These are phyloP conservation scores for Paraplagusia blochii DNA, from an alignment of 2,113 vertebrate species.

Conservation along the genomic window DNA sequence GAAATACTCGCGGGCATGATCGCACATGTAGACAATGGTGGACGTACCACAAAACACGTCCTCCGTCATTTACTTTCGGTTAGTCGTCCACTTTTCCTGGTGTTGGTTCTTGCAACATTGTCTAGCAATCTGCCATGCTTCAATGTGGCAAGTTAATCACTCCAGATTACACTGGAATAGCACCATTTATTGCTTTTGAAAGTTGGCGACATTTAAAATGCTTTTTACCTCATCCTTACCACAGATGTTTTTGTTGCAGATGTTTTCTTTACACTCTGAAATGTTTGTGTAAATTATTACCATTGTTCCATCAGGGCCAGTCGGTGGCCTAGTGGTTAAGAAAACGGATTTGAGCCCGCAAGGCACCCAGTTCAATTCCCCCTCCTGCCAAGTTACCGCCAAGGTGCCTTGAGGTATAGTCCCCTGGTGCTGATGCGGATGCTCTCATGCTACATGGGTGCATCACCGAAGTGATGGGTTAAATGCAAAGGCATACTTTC, in stretches of 20 bases:
- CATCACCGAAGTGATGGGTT: too few species aligned
- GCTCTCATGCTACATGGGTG: too few species aligned
- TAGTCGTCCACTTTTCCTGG: not conserved
- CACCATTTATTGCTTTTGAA: not conserved
- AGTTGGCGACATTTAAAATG: not conserved
- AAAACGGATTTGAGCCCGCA: too few species aligned
- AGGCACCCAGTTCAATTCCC: too few species aligned
- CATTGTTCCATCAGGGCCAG: too few species aligned
- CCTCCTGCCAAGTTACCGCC: too few species aligned
- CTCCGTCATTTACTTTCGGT: conserved; percentile 8
- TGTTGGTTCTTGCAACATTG: conserved; percentile 2
- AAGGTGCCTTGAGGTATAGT: too few species aligned
- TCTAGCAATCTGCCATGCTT: not conserved
- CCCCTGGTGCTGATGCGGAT: too few species aligned
- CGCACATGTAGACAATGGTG: conserved; percentile 1
- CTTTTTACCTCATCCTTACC: conserved; percentile 1
- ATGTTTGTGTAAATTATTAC: conserved; percentile 14
- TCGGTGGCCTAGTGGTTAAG: too few species aligned
- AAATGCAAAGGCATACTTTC: too few species aligned
- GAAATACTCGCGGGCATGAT: conserved; percentile 5
- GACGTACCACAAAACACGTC: conserved; percentile 9
- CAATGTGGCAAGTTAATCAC: conserved; percentile 9
- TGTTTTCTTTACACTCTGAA: conserved; percentile 12
- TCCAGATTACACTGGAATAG: not conserved
- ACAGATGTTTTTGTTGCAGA: not conserved